phyloP scores from a whole-genome alignment of 2,888 invertebrate species.

The Agriopis aurantiaria region DNA sequence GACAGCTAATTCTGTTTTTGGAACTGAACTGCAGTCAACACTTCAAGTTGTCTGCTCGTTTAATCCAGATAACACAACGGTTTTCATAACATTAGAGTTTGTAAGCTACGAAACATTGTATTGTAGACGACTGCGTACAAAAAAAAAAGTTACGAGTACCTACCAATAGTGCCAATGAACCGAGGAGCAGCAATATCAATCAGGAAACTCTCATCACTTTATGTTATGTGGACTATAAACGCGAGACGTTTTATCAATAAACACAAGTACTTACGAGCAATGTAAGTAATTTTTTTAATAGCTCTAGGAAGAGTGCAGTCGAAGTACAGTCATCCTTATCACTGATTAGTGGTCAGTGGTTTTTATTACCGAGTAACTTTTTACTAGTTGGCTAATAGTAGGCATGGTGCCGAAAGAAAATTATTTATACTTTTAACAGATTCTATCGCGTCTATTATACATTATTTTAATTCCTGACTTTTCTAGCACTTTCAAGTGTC shows the following conservation, averaged over 20 bases:
- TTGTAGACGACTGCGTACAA: slow-evolving; percentile 15
- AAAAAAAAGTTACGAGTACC: background rate
- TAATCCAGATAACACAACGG: slow-evolving; percentile 13
- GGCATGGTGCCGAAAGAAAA: background rate
- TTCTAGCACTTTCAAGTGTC: no score
- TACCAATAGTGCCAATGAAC: slow-evolving; percentile 58
- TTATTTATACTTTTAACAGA: background rate
- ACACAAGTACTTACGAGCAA: slow-evolving; percentile 34
- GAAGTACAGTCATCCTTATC: background rate
- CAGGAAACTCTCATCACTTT: slow-evolving; percentile 68
- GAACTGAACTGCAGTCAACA: slow-evolving; percentile 43
- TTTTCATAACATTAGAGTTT: slow-evolving; percentile 37
- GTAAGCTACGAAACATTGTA: slow-evolving; percentile 59
- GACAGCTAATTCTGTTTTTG: slow-evolving; percentile 13
- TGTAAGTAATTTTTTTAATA: slow-evolving; percentile 16
- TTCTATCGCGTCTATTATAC: no score
- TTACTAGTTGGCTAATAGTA: no score
- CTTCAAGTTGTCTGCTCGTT: slow-evolving; percentile 45
- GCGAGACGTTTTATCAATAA: slow-evolving; percentile 57
- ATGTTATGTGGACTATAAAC: slow-evolving; percentile 70
- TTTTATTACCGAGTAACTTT: background rate
- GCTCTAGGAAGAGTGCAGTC: background rate
- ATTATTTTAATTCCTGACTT: no score
- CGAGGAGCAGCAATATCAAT: slow-evolving; percentile 64
- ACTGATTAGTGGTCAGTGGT: background rate